Base-by-base conservation (phyloP, 2,113 vertebrate species). In the Gopherus flavomarginatus region DNA sequence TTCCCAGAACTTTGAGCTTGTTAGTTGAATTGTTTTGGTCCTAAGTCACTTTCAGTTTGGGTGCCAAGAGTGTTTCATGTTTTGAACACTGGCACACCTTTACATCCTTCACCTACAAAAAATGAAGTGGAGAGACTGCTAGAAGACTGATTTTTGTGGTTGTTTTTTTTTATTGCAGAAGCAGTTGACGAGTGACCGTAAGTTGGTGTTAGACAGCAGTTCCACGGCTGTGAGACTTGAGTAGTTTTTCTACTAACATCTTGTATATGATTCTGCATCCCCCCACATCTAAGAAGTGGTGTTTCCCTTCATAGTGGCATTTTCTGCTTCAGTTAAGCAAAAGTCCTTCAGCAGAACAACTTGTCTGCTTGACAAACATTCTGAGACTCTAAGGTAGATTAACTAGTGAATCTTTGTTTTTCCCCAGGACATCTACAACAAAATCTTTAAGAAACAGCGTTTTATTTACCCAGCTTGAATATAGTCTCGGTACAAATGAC, bases 281-380 rank as follows among this genome's bases (percentile, higher is more conserved):
- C 57, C 2, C 26, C 26, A 11, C 57, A 26, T 57, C 49, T 35
- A 0, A 80, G 38, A 19, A 78, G 1, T 6, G 26, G 0, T 4
- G 2, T 84, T 92, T 62, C 38, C 82, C 11, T 90, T 62, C 7
- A 27, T 52, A 7, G 83, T 87, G 0, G 0, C 83, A 5, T 54
- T 72, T 92, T 62, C 59, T 88, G 35, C 62, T 89, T 49, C 56
- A 93, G 8, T 29, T 35, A 35, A 47, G 82, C 90, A 17, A 27
- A 1, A 90, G 8, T 54, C 35, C 6, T 85, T 49, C 86, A 56
- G 80, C 92, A 62, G 31, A 65, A 65, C 31, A 17, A 31, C 31
- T 65, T 65, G 31, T 4, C 77, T 16, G 35, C 52, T 85, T 78
- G 83, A 27, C 65, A 35, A 94, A 31, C 1, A 1, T 17, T 31